A percentile compares a stretch with the other conserved stretches of the same genome.
phyloP scores from a whole-genome alignment of 2,888 invertebrate species.

The Aleiodes alternator region DNA sequence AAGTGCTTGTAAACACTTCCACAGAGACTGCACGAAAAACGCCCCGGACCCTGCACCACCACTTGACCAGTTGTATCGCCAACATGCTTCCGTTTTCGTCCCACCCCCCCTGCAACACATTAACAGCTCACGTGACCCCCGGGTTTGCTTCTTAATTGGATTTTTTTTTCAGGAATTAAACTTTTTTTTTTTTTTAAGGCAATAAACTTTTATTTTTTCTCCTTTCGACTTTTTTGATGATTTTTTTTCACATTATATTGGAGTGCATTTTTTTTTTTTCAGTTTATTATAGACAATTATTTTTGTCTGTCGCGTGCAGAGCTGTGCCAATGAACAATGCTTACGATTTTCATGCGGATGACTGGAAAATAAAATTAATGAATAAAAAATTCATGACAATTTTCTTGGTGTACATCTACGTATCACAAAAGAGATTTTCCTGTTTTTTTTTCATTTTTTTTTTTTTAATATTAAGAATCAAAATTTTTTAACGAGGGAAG shows the following conservation, averaged over 20 bases:
- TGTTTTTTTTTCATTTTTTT: slow-evolving; percentile 6
- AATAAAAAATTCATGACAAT: background rate
- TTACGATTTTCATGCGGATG: slow-evolving; percentile 52
- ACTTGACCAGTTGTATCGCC: slow-evolving; percentile 74
- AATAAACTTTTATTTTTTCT: background rate
- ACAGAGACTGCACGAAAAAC: slow-evolving; percentile 75
- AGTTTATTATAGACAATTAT: slow-evolving; percentile 17
- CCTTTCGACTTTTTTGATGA: background rate
- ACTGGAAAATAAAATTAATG: slow-evolving; percentile 41
- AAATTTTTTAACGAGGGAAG: slow-evolving; percentile 55
- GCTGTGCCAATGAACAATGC: slow-evolving; percentile 54
- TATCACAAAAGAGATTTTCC: no score
- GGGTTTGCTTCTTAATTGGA: slow-evolving; percentile 56
- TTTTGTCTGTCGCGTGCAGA: slow-evolving; percentile 47
- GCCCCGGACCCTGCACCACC: slow-evolving; percentile 75
- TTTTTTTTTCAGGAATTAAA: slow-evolving; percentile 4
- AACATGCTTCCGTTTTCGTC: slow-evolving; percentile 75
- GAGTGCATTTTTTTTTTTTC: slow-evolving; percentile 17
- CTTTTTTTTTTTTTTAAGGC: background rate
- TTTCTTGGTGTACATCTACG: no score
- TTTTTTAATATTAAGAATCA: slow-evolving; percentile 33
- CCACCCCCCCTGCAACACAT: slow-evolving; percentile 76
- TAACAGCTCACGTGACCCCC: slow-evolving; percentile 73
- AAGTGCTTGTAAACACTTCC: slow-evolving; percentile 75
- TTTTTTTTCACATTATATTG: slow-evolving; percentile 26